These are phyloP conservation scores for Sebastes steindachneri DNA, from an alignment of 2,797 vertebrate genomes.

Conservation along the genomic window DNA sequence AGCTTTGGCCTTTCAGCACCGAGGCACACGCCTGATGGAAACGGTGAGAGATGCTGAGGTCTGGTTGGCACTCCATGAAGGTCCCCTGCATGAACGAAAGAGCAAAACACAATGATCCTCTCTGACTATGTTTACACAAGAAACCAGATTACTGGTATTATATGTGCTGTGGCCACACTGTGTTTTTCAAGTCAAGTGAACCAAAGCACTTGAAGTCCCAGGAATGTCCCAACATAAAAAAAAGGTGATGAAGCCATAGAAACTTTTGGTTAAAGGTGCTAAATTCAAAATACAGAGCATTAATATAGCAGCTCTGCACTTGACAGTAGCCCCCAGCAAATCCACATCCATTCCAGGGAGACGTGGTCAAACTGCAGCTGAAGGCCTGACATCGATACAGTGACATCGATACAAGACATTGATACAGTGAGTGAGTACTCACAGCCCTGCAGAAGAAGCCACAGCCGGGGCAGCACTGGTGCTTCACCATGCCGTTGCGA, in stretches of 20 bases:
- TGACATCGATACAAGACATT: too few relatives aligned
- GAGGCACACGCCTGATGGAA: constrained; percentile 95
- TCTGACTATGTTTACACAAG: not conserved
- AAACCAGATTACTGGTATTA: not conserved
- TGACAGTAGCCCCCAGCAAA: not conserved
- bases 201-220: too few relatives aligned
- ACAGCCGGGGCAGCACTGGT: constrained; percentile 98
- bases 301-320: too few relatives aligned
- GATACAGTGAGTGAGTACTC: constrained; percentile 71
- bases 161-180: too few relatives aligned
- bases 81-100: constrained; percentile 85
- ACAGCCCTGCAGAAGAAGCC: constrained; percentile 98
- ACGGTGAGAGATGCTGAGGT: constrained; percentile 94
- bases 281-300: too few relatives aligned
- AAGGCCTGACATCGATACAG: not conserved
- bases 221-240: too few relatives aligned
- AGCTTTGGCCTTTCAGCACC: constrained; percentile 91
- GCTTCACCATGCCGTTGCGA: constrained; percentile 96
- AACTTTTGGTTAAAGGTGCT: too few relatives aligned
- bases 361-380: not conserved
- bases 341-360: not conserved
- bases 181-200: not conserved
- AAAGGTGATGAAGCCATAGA: too few relatives aligned
- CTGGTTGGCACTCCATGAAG: constrained; percentile 99
- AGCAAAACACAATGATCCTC: not conserved